These are phyloP conservation scores for Linepithema humile DNA, from an alignment of 1,140 invertebrate species.

Conservation along the genomic window DNA sequence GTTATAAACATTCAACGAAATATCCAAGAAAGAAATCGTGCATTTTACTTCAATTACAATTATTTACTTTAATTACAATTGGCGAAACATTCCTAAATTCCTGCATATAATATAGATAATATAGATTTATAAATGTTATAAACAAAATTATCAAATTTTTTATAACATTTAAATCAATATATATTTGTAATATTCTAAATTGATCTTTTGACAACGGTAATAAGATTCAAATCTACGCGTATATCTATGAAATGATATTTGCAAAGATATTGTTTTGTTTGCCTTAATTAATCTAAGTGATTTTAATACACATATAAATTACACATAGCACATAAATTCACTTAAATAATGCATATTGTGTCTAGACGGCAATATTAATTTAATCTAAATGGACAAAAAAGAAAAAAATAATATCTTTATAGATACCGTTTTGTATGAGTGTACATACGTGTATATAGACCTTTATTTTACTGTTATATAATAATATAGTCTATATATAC, in stretches of 20 bases:
- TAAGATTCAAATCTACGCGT: too few relatives aligned
- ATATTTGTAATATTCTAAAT: too few relatives aligned
- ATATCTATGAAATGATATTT: too few relatives aligned
- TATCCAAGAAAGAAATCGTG: background rate
- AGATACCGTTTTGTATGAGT: conserved; percentile 5
- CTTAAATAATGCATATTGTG: background rate
- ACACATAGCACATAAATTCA: background rate
- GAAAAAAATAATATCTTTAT: background rate
- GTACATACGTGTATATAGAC: background rate
- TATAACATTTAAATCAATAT: too few relatives aligned
- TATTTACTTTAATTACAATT: too few relatives aligned
- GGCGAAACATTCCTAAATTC: background rate
- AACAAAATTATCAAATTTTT: too few relatives aligned
- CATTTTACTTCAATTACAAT: background rate
- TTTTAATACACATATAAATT: background rate
- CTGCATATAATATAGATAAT: background rate
- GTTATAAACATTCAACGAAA: background rate
- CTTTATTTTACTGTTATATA: conserved; percentile 34
- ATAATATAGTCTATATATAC: too few relatives aligned
- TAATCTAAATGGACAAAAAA: background rate
- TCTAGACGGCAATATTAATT: background rate
- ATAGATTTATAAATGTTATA: too few relatives aligned
- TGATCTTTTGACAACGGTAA: too few relatives aligned
- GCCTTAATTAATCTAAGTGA: too few relatives aligned
- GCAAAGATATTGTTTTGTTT: too few relatives aligned